Conservation (phyloP, 2,888 invertebrate genomes). For the Rutpela maculata region DNA sequence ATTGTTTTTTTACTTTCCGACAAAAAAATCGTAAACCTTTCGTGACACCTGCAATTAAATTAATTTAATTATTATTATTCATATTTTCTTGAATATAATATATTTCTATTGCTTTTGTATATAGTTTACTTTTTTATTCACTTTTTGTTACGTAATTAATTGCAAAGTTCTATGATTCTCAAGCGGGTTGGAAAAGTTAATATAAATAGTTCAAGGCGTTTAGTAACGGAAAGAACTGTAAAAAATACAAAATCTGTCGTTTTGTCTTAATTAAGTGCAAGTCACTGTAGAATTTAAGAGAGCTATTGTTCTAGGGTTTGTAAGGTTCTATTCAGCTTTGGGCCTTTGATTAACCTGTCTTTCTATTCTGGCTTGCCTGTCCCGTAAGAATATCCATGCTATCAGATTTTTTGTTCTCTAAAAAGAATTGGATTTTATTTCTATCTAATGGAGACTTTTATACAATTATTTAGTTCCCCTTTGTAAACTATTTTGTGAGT, state of each 20-base stretch:
- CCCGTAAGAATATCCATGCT: conserved; percentile 32
- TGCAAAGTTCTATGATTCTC: not conserved
- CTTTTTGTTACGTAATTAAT: not conserved
- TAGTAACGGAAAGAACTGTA: conserved; percentile 32
- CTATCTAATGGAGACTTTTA: conserved; percentile 12
- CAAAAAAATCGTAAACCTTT: too few species aligned
- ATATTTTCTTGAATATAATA: not conserved
- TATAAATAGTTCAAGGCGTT: conserved; percentile 19
- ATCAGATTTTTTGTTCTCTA: conserved; percentile 25
- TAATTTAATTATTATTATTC: too few species aligned
- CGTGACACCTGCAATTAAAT: too few species aligned
- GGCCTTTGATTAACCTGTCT: conserved; percentile 56
- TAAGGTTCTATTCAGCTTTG: conserved; percentile 56
- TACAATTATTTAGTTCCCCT: conserved; percentile 15
- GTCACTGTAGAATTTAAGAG: conserved; percentile 57
- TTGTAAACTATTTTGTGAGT: not conserved
- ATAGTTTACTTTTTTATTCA: not conserved
- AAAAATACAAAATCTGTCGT: conserved; percentile 43
- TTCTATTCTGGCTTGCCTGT: conserved; percentile 41
- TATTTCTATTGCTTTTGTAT: not conserved
- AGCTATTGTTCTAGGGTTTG: conserved; percentile 58
- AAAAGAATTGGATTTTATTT: conserved; percentile 8
- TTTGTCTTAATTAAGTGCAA: conserved; percentile 57
- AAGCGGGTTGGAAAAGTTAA: not conserved
- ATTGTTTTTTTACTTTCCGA: too few species aligned